Evolutionary conservation across 2,888 invertebrate genomes (phyloP).

Genomic region (Thera britannica): DNA sequence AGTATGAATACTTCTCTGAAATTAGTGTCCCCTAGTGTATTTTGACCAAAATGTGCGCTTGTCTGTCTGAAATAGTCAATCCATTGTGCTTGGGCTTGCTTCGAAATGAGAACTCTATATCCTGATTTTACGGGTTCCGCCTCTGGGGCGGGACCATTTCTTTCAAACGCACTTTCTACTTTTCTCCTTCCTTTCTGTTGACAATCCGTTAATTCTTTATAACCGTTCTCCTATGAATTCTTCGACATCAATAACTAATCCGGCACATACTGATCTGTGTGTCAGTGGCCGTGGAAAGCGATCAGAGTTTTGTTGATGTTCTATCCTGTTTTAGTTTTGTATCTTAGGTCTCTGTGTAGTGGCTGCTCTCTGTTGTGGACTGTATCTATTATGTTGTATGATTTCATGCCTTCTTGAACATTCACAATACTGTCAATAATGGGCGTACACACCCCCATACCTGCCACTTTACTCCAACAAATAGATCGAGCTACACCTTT

Average conservation of each 20-base stretch:
- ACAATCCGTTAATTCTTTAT: slow-evolving; percentile 59
- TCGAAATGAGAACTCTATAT: slow-evolving; percentile 65
- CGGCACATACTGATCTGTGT: slow-evolving; percentile 59
- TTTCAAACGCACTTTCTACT: slow-evolving; percentile 69
- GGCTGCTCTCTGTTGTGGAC: slow-evolving; percentile 85
- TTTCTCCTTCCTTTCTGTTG: slow-evolving; percentile 62
- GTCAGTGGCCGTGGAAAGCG: slow-evolving; percentile 51
- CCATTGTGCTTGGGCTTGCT: slow-evolving; percentile 83
- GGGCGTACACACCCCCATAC: slow-evolving; percentile 80
- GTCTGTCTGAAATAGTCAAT: slow-evolving; percentile 67
- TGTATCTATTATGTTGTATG: slow-evolving; percentile 84
- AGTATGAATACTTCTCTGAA: slow-evolving; percentile 68
- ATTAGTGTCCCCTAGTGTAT: slow-evolving; percentile 70
- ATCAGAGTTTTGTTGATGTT: slow-evolving; percentile 70
- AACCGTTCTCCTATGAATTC: slow-evolving; percentile 54
- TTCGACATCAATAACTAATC: slow-evolving; percentile 55
- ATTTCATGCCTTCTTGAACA: slow-evolving; percentile 84
- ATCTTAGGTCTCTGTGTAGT: slow-evolving; percentile 83
- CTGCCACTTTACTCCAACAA: slow-evolving; percentile 81
- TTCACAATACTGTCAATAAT: slow-evolving; percentile 82
- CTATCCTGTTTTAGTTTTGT: slow-evolving; percentile 79
- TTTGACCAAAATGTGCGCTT: slow-evolving; percentile 71
- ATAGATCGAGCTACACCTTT: slow-evolving; percentile 82
- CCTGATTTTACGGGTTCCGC: slow-evolving; percentile 62
- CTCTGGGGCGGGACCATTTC: slow-evolving; percentile 61